A percentile compares a stretch with the other conserved stretches of the same genome.
Evolutionary conservation across 1,140 invertebrate genomes (phyloP).

Genomic region (Brachionus calyciflorus): DNA sequence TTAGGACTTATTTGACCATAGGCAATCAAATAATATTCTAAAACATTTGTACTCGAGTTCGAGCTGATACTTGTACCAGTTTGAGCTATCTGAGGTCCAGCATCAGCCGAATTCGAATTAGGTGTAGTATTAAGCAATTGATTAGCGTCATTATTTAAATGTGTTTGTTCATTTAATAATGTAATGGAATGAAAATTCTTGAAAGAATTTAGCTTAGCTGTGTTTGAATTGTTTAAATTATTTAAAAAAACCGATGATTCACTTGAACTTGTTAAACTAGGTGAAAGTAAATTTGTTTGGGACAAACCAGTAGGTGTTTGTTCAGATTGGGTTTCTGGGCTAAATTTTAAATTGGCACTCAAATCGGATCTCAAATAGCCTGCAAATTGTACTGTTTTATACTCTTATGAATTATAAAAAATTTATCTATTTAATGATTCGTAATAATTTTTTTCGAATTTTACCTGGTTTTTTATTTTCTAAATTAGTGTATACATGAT

Average conservation of each 20-base stretch:
- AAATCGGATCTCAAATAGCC: conserved; percentile 41
- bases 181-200: conserved; percentile 40
- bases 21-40: conserved; percentile 42
- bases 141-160: background rate
- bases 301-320: background rate
- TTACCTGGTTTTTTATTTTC: conserved; percentile 9
- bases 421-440: background rate
- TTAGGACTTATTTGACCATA: conserved; percentile 19
- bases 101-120: background rate
- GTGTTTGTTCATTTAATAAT: background rate
- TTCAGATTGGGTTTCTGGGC: background rate
- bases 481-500: conserved; percentile 14
- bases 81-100: background rate
- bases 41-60: background rate
- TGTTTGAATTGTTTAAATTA: background rate
- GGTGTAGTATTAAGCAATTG: background rate
- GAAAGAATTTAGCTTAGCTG: background rate
- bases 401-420: background rate
- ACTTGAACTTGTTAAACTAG: background rate
- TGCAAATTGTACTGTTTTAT: conserved; percentile 38
- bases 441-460: background rate
- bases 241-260: background rate
- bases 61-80: background rate
- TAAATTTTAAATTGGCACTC: conserved; percentile 39
- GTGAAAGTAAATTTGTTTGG: background rate